Evolutionary conservation across 2,797 vertebrate species (phyloP), one percentile per base, ranked within the genome.

Genomic region (Pangasius mekongensis): DNA sequence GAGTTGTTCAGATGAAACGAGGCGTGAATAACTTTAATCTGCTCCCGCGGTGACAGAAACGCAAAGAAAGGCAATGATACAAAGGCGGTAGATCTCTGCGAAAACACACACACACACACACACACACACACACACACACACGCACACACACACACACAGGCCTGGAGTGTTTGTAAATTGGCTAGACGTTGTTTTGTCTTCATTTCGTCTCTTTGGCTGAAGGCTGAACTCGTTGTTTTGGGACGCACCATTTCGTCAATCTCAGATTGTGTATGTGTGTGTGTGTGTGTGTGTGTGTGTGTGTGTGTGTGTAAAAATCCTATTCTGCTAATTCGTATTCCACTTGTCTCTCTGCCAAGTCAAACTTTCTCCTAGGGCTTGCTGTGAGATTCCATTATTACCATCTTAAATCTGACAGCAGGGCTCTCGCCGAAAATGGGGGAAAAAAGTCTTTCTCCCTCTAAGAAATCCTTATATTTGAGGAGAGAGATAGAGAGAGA

Each of bases 291-390:
- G 80, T 62, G 78, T 16, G 80, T 64, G 58, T 83, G 80, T 62
- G 62, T 58, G 85, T 80, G 86, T 81, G 86, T 83, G 83, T 88
- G 77, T 67, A 67, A 83, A 87, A 43, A 47, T 24, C 16, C 11
- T 30, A 16, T n/a, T 54, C 88, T 85, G 43, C 58, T 89, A 89
- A 85, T 90, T 92, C 71, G 74, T 77, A 87, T 92, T 91, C 89
- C 64, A 49, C 76, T 74, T 30, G 77, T 66, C 49, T 89, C 64
- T 39, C 60, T 60, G 33, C 18, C 47, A 58, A 89, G 71, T 89
- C 87, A 87, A 91, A 90, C 89, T 86, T 90, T 89, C 87, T 92
- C 88, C 66, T 69, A 89, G 89, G 91, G 88, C 88, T 90, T 39
- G 30, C 86, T 58, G 86, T 77, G 76, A 87, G 87, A 91, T 89